Base-by-base conservation (phyloP, 2,888 invertebrate genomes). In the Oscheius onirici region DNA sequence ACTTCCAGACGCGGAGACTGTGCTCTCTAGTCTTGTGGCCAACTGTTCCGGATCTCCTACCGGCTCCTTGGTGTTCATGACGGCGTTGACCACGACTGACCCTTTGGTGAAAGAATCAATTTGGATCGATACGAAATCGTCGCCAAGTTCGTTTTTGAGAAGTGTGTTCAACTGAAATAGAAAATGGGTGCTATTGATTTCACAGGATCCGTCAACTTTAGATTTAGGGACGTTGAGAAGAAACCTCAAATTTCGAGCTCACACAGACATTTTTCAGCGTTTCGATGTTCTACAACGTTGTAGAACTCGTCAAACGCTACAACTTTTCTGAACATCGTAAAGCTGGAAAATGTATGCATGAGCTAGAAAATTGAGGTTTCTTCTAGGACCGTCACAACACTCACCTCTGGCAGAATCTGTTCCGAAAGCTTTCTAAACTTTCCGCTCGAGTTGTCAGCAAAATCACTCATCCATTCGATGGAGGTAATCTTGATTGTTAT, bases 81-180 rank as follows among this genome's bases (percentile, higher is more conserved):
- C 15, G 20, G 57, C 69, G 20, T 69, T 69, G 49, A 69, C 69
- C 8, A 69, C 40, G n/a, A 69, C 69, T 2, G 69, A 69, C 5
- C 69, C 69, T 20, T 69, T 69, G 11, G 57, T 44, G 11, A 69
- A 69, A 10, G 46, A 49, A 8, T 69, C 58, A 20, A 69, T 44
- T 49, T 58, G 44, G 17, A 58, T 41, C n/a, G 58, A 24, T 15
- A 69, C 26, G 20, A 69, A 69, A 34, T 57, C 60, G 40, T 69
- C 58, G 22, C 58, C 69, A 1, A 69, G 24, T n/a, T 49, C 63
- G 2, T 63, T 49, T 49, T 49, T 63, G 15, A 63, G 26, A 15
- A 22, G 34, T 3, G 6, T 26, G 24, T 17, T 46, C 63, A 63
- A n/a, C 63, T 63, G 26, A 26, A 46, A 61, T 13, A 8, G 26